Percentiles rank a stretch among this genome's conserved stretches.
These are phyloP conservation scores for Acyrthosiphon pisum DNA, from an alignment of 1,140 invertebrate genomes.

Conservation along the genomic window DNA sequence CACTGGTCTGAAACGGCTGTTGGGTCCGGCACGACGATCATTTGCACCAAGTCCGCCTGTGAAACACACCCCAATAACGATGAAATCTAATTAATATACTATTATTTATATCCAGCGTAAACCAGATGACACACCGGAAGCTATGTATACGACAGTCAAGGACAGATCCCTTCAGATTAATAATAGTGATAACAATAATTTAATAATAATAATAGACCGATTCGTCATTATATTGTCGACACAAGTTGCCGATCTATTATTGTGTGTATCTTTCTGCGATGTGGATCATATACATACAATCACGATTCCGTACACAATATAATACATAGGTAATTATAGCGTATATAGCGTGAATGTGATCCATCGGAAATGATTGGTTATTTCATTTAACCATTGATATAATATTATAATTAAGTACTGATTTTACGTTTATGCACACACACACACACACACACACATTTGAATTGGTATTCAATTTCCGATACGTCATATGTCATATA, in stretches of 20 bases:
- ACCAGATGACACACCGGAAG: background rate
- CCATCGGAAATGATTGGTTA: too few relatives aligned
- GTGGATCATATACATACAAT: background rate
- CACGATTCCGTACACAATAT: background rate
- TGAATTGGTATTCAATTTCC: too few relatives aligned
- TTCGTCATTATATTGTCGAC: background rate
- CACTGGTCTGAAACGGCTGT: conserved; percentile 53
- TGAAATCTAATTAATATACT: conserved; percentile 27
- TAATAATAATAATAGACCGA: background rate
- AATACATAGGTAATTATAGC: too few relatives aligned
- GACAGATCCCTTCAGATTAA: background rate
- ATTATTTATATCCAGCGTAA: background rate
- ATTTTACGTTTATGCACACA: too few relatives aligned
- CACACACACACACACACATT: too few relatives aligned
- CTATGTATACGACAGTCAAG: background rate
- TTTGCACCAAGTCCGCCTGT: conserved; percentile 46
- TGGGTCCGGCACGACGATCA: conserved; percentile 46
- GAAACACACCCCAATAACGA: conserved; percentile 19
- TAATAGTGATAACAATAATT: too few relatives aligned
- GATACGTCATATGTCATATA: too few relatives aligned
- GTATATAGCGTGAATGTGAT: too few relatives aligned
- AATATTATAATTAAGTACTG: too few relatives aligned
- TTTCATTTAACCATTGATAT: too few relatives aligned
- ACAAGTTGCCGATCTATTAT: background rate
- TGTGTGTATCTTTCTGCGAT: background rate